A percentile compares a stretch with the other conserved stretches of the same genome.
Conservation (phyloP, 2,888 invertebrate genomes). For the Euproctis similis region DNA sequence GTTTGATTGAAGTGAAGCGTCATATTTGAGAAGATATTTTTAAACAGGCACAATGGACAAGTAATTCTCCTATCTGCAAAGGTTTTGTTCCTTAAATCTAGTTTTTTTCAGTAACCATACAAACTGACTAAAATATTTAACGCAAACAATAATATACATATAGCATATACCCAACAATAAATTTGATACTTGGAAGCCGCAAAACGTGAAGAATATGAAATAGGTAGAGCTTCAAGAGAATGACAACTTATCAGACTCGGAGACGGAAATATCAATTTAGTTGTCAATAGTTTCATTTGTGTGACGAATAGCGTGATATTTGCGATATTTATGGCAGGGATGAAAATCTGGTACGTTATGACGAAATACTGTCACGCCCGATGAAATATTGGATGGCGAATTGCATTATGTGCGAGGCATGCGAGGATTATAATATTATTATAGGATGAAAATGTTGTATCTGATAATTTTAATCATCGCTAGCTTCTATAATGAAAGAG, state of each 20-base stretch:
- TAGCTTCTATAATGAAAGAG: slow-evolving; percentile 55
- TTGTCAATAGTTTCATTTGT: slow-evolving; percentile 36
- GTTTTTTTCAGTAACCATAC: too few species aligned
- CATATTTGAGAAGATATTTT: too few species aligned
- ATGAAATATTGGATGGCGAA: slow-evolving; percentile 53
- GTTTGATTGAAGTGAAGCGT: too few species aligned
- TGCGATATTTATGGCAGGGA: slow-evolving; percentile 32
- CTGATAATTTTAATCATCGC: slow-evolving; percentile 57
- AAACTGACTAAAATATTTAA: too few species aligned
- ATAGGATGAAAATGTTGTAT: slow-evolving; percentile 63
- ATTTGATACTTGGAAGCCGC: slow-evolving; percentile 60
- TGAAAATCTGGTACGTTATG: slow-evolving; percentile 44
- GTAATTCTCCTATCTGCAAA: too few species aligned
- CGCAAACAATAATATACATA: slow-evolving; percentile 72
- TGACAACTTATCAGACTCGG: slow-evolving; percentile 15
- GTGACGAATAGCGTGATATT: slow-evolving; percentile 39
- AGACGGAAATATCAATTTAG: slow-evolving; percentile 23
- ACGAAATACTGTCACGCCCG: slow-evolving; percentile 39
- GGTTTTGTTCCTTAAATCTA: too few species aligned
- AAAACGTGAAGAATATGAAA: slow-evolving; percentile 53
- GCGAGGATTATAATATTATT: slow-evolving; percentile 53
- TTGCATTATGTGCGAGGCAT: slow-evolving; percentile 55
- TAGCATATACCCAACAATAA: slow-evolving; percentile 71
- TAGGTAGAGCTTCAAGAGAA: slow-evolving; percentile 26
- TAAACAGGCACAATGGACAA: too few species aligned